Evolutionary conservation across 2,113 vertebrate species (phyloP), one percentile per base, ranked within the genome.

Genomic region (Nymphicus hollandicus): DNA sequence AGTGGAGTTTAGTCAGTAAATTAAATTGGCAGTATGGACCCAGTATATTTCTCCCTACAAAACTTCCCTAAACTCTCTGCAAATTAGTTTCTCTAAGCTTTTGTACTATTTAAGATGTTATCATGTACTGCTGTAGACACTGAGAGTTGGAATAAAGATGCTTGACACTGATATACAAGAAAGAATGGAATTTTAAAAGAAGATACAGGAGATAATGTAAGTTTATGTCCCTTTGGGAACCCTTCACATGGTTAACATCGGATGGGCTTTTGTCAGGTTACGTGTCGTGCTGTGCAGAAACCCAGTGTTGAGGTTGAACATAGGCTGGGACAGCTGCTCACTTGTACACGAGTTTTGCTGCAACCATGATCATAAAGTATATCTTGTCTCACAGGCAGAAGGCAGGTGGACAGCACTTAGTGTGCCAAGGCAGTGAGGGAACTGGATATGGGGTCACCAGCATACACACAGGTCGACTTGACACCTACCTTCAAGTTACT

Each of bases 191-290:
- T 35, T 66, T 64, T 1, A n/a, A 70, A 76, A 35, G 12, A 43
- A n/a, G 8, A 5, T 65, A 70, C 69, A 47, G 12, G 23, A 70
- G 11, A 50, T 63, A 41, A 31, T 41, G 5, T 29, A 35, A 25
- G 3, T 47, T 61, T 47, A 55, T 4, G 3, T 56, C 41, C 11
- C 25, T 56, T 27, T 9, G 17, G 31, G 35, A 64, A 33, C 3
- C 8, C 20, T 83, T 64, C 15, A 18, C 0, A 1, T 35, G 7
- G 15, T 68, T 27, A 64, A 14, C 47, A 55, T 7, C 3, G 2
- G 29, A 27, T 53, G 39, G 29, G 61, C 19, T 52, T 68, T 33
- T 74, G 44, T 28, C 18, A 61, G 55, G 47, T 47, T 37, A 37
- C 0, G 2, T 11, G 43, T 23, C 13, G 25, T 14, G 19, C 10